phyloP scores from a whole-genome alignment of 2,797 vertebrate genomes.

The Luscinia luscinia region DNA sequence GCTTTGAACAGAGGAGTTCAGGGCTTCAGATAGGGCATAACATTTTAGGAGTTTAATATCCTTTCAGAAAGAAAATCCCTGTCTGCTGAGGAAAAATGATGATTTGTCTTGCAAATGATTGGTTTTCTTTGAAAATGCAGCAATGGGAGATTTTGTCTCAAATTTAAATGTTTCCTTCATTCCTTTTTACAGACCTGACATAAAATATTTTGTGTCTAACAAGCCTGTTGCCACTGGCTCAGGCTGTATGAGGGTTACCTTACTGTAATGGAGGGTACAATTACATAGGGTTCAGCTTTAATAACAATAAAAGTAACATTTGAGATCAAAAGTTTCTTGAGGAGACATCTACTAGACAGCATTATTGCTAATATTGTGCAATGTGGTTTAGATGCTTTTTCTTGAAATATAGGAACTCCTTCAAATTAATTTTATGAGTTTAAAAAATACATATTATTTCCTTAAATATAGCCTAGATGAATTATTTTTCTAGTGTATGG shows the following conservation, averaged over 20 bases:
- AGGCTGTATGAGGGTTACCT: background rate
- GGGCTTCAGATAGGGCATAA: background rate
- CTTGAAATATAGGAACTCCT: background rate
- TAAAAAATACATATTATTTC: background rate
- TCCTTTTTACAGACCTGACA: background rate
- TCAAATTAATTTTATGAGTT: background rate
- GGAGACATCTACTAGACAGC: background rate
- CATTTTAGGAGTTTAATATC: conserved; percentile 33
- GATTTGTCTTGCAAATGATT: conserved; percentile 20
- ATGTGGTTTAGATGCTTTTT: background rate
- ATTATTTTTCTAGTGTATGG: background rate
- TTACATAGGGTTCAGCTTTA: background rate
- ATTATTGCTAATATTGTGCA: background rate
- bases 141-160: background rate
- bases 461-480: background rate
- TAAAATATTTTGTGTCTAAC: background rate
- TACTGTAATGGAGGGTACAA: background rate
- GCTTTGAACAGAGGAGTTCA: background rate
- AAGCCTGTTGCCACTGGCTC: background rate
- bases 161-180: background rate
- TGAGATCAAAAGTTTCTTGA: background rate
- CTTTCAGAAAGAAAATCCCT: conserved; percentile 26
- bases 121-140: conserved; percentile 10
- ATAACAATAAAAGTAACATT: background rate
- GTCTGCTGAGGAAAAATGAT: background rate